A percentile compares a stretch with the other conserved stretches of the same genome.
Conservation (phyloP, 2,888 invertebrate species). For the Allygus modestus region DNA sequence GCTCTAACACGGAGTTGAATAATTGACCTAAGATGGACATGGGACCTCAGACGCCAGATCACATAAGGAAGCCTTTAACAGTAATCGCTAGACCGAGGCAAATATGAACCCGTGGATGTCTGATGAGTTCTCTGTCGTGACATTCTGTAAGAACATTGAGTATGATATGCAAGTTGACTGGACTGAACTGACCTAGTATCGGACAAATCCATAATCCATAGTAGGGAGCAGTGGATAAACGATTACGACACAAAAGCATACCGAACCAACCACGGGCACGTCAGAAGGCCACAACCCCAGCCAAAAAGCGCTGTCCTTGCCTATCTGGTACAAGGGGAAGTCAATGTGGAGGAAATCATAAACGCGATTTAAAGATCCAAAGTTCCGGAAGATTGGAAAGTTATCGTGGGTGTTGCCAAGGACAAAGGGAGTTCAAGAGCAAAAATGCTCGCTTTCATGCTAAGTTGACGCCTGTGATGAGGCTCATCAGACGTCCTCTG, state of each 20-base stretch:
- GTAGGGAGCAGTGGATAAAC: background rate
- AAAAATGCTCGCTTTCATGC: conserved; percentile 1
- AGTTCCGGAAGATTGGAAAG: background rate
- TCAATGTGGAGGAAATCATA: background rate
- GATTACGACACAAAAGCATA: conserved; percentile 7
- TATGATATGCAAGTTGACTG: background rate
- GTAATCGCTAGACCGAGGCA: background rate
- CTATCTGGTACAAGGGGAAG: background rate
- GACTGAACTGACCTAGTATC: background rate
- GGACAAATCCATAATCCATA: conserved; percentile 24
- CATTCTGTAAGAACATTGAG: background rate
- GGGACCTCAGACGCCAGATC: background rate
- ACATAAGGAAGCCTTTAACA: background rate
- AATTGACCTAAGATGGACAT: background rate
- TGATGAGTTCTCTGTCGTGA: background rate
- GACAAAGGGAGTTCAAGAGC: conserved; percentile 20
- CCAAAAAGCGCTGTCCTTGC: background rate
- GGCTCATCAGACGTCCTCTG: conserved; percentile 21
- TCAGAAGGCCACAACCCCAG: background rate
- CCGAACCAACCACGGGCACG: background rate
- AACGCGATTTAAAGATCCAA: background rate
- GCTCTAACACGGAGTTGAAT: background rate
- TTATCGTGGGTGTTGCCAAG: conserved; percentile 21
- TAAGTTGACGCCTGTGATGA: background rate
- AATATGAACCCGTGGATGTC: background rate